Percentiles rank a stretch among this genome's conserved stretches.
Evolutionary conservation across 2,888 invertebrate species (phyloP).

Genomic region (Siphlonurus alternatus): DNA sequence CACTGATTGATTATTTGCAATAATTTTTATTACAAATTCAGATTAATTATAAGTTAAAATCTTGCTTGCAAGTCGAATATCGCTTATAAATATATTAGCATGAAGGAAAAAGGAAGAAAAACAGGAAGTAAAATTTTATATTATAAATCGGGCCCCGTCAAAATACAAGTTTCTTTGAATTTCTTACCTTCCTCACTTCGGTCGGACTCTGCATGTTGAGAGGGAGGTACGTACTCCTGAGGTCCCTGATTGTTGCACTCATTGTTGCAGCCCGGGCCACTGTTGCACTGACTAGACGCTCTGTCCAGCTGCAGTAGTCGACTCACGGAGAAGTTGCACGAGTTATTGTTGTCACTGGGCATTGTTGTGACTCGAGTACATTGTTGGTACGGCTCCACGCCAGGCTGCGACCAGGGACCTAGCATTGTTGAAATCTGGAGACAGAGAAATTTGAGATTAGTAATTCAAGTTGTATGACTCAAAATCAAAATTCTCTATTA

Average conservation of each 20-base stretch:
- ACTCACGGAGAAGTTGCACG: not conserved
- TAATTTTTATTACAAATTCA: too few species aligned
- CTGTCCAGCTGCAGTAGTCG: not conserved
- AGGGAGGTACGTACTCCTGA: not conserved
- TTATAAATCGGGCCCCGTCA: too few species aligned
- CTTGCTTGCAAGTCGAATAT: too few species aligned
- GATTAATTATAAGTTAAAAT: too few species aligned
- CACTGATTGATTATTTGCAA: too few species aligned
- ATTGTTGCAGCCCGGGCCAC: not conserved
- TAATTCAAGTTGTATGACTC: too few species aligned
- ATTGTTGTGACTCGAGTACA: not conserved
- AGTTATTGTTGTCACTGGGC: not conserved
- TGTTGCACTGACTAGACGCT: not conserved
- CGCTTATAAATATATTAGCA: too few species aligned
- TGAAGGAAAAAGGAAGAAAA: too few species aligned
- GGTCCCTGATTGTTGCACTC: not conserved
- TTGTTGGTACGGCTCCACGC: not conserved
- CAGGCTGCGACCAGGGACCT: not conserved
- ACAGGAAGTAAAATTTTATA: too few species aligned
- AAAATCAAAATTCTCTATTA: too few species aligned
- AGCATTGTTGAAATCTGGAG: not conserved
- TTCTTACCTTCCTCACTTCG: conserved; percentile 1
- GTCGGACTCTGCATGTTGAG: not conserved
- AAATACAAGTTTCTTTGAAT: too few species aligned
- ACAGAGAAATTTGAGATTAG: too few species aligned